These are phyloP conservation scores for Rotaria magnacalcarata DNA, from an alignment of 2,888 invertebrate genomes.

Conservation along the genomic window DNA sequence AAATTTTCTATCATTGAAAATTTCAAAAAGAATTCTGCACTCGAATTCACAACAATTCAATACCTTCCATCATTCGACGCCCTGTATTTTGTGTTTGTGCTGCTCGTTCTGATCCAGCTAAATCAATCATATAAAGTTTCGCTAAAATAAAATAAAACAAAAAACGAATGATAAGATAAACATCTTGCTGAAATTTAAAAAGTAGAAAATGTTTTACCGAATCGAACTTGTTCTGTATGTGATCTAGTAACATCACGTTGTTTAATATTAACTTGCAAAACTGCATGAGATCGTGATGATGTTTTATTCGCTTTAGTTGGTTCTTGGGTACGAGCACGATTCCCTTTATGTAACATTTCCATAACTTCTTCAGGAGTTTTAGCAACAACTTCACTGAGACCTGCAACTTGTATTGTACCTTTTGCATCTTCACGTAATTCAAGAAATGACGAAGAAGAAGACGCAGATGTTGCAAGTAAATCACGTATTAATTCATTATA, in stretches of 20 bases:
- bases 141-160: slow-evolving; percentile 62
- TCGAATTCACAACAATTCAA: not conserved
- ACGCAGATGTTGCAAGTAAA: slow-evolving; percentile 74
- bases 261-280: slow-evolving; percentile 68
- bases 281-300: slow-evolving; percentile 86
- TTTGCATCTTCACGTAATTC: slow-evolving; percentile 85
- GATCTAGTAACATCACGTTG: slow-evolving; percentile 48
- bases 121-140: slow-evolving; percentile 79
- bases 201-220: slow-evolving; percentile 50
- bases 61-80: slow-evolving; percentile 63
- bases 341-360: slow-evolving; percentile 77
- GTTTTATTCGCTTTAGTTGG: slow-evolving; percentile 89
- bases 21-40: too few relatives aligned
- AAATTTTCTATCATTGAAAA: not conserved
- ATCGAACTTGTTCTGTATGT: slow-evolving; percentile 53
- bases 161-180: too few relatives aligned
- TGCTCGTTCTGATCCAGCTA: slow-evolving; percentile 90
- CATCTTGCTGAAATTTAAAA: too few relatives aligned
- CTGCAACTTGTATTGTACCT: slow-evolving; percentile 77
- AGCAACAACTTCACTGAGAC: slow-evolving; percentile 78
- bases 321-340: slow-evolving; percentile 83
- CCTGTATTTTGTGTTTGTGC: slow-evolving; percentile 80
- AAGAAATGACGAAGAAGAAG: slow-evolving; percentile 69
- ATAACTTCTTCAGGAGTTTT: slow-evolving; percentile 79
- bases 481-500: slow-evolving; percentile 92